Evolutionary conservation across 1,140 invertebrate genomes (phyloP), one percentile per base, ranked within the genome.

Genomic region (Scaptomyza montana): DNA sequence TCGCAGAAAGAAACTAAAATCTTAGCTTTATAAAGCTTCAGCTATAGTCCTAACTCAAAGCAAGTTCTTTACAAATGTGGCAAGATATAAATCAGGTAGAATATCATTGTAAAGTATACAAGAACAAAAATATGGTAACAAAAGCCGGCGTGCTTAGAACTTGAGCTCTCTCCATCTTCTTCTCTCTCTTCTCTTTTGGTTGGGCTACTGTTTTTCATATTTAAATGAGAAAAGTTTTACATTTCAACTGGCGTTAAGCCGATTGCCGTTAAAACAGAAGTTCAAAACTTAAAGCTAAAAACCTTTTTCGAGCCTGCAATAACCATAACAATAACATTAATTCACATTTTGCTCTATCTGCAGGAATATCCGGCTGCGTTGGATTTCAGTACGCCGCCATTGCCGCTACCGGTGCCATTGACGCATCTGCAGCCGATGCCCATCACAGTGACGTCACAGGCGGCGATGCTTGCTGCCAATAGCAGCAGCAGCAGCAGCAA

Each of bases 341-440:
- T 36, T 36, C 5, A 36, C 33, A 36, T 36, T 36, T 7, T 64
- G 45, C 25, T 12, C 3, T 1, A 9, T 16, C 49, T 81, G 3
- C 49, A 92, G 91, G 91, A 92, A 67, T 92, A 92, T 65, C 79
- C 91, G 5, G 65, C 78, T 21, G 75, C 90, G 28, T n/a, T 92
- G 64, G 91, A 92, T 50, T 92, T 92, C 46, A 72, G 60, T n/a
- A 80, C 78, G 16, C 78, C 89, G 55, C 90, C 91, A 0, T n/a
- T 92, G 69, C 60, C 85, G 12, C 67, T 92, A 72, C 66, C 90
- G 0, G 84, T 92, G 71, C 60, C 85, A 8, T 65, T 92, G 75
- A 69, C 90, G 1, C 91, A 92, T 53, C 69, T 92, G 64, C 90
- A 91, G 55, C 89, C 84, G 33, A 36, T 36, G 41, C 90, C 84